Conservation (phyloP, 92 coral and sea anemone genomes). For the Nematostella vectensis region DNA sequence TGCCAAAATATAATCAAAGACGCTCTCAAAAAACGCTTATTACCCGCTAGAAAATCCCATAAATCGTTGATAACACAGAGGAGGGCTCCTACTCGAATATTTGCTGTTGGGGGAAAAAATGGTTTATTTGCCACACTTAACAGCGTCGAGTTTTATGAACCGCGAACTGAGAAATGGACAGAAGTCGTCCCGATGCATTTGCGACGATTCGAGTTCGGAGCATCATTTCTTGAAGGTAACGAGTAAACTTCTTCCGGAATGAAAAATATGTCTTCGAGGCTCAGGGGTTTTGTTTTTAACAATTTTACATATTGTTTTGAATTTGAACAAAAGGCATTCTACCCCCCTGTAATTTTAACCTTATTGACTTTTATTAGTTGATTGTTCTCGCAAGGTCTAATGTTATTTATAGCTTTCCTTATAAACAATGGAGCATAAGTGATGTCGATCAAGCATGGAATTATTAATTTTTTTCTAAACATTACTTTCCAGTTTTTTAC, state of each 20-base stretch:
- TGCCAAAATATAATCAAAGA: slow-evolving; percentile 61
- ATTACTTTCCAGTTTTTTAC: no score
- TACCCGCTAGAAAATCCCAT: slow-evolving; percentile 40
- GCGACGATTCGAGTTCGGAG: slow-evolving; percentile 86
- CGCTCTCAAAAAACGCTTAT: slow-evolving; percentile 50
- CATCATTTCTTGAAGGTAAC: slow-evolving; percentile 78
- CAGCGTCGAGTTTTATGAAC: slow-evolving; percentile 74
- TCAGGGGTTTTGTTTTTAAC: background rate
- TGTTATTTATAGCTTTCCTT: background rate
- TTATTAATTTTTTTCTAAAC: no score
- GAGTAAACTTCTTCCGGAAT: background rate
- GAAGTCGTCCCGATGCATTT: slow-evolving; percentile 71
- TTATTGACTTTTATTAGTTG: no score
- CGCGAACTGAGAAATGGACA: slow-evolving; percentile 58
- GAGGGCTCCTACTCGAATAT: slow-evolving; percentile 63
- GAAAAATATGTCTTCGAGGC: no score
- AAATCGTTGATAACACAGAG: slow-evolving; percentile 25
- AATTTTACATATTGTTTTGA: no score
- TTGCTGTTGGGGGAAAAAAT: slow-evolving; percentile 84
- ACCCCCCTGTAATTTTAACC: no score
- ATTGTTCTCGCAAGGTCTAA: background rate
- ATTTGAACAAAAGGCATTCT: no score
- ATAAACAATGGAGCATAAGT: background rate
- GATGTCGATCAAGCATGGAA: no score
- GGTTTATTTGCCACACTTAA: slow-evolving; percentile 87